Percentiles rank a stretch among this genome's conserved stretches.
phyloP scores from a whole-genome alignment of 2,113 vertebrate genomes.

The Sula dactylatra region DNA sequence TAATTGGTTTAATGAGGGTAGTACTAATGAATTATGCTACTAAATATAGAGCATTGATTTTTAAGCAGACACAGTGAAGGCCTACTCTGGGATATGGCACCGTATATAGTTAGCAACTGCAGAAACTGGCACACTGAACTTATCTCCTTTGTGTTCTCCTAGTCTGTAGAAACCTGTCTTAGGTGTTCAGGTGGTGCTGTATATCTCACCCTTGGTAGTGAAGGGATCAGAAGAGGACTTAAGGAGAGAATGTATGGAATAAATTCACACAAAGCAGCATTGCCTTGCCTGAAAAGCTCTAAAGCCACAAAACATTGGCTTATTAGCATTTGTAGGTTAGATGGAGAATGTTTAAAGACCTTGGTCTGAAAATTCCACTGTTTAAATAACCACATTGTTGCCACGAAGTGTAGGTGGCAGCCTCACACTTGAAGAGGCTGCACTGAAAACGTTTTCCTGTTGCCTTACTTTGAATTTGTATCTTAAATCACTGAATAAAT shows the following conservation, averaged over 20 bases:
- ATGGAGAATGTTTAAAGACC: neutral
- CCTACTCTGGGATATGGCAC: neutral
- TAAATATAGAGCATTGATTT: constrained; percentile 1
- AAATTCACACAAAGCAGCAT: neutral
- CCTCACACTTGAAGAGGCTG: neutral
- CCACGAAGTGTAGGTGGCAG: accelerated
- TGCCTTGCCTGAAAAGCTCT: neutral
- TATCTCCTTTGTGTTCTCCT: neutral
- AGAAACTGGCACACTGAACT: neutral
- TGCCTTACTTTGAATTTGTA: neutral
- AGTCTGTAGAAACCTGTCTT: neutral
- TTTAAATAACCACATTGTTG: neutral
- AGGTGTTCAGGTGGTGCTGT: neutral
- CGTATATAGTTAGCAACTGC: neutral
- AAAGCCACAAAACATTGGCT: neutral
- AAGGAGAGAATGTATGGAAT: neutral
- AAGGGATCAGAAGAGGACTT: neutral
- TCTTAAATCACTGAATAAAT: neutral
- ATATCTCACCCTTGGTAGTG: neutral
- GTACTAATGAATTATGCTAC: neutral
- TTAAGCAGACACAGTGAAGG: neutral
- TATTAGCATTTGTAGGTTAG: neutral
- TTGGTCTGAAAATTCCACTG: neutral
- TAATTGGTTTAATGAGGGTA: constrained; percentile 25
- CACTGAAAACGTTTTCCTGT: neutral